Base-by-base conservation (phyloP, 2,888 invertebrate species). In the Cyrtodaria siliqua region DNA sequence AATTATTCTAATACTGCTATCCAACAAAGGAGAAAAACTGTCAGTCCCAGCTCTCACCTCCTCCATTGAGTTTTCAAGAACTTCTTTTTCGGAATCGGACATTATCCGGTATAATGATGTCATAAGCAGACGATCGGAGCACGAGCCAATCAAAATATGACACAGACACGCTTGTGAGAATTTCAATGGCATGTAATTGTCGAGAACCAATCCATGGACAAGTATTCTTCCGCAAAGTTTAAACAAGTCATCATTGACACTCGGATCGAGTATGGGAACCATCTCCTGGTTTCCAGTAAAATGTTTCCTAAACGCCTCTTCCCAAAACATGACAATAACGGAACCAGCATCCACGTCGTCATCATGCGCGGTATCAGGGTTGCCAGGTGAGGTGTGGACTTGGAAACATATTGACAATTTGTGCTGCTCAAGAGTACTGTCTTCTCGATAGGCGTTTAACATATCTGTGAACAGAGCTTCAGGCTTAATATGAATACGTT, bases 251-350 rank as follows among this genome's bases (percentile, higher is more conserved):
- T 80, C 79, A 33, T 33, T 12, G 33, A 8, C 33, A 33, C 33
- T 68, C 8, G 79, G 76, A 40, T 80, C 80, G 16, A 84, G 53
- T 2, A 82, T 44, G 8, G 86, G 83, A 23, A 83, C 80, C 40
- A 74, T 61, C 47, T 85, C 84, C 18, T 83, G 75, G 44, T 83
- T 72, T 24, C 86, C 86, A 16, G 75, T 75, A 33, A 86, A 86
- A 63, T 74, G 73, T 14, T 69, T 69, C 44, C 76, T 56, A 47
- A 86, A 83, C n/a, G 81, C 77, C 62, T 83, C 84, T n/a, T 77
- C 70, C 86, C 86, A 86, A 62, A 86, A 86, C 56, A 75, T 76
- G 0, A 79, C 79, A 33, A 85, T 77, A 20, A 77, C 56, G 52
- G 74, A 63, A 61, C 77, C 64, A 56, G 70, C 9, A 14, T 73